These are phyloP conservation scores for Perdita meconis DNA, from an alignment of 2,888 invertebrate genomes.

Conservation along the genomic window DNA sequence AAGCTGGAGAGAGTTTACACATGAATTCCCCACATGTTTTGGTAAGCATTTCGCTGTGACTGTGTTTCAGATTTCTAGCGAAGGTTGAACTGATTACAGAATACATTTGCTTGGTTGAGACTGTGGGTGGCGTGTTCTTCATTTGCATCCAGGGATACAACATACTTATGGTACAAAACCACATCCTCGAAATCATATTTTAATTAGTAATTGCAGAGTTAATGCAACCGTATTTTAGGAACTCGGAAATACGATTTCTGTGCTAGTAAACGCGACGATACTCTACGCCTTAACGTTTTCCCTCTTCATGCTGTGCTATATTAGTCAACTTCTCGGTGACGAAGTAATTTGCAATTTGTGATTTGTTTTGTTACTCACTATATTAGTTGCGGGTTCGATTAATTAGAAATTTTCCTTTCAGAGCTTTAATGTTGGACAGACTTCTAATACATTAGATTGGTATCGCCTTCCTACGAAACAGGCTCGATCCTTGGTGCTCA, in stretches of 20 bases:
- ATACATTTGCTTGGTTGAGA: constrained; percentile 75
- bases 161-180: constrained; percentile 67
- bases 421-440: too few species aligned
- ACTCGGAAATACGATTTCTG: too few species aligned
- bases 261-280: not conserved
- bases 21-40: too few species aligned
- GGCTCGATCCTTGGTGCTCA: not conserved
- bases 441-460: too few species aligned
- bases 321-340: constrained; percentile 60
- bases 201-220: not conserved
- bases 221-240: too few species aligned
- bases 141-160: constrained; percentile 76
- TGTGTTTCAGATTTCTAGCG: constrained; percentile 70
- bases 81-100: constrained; percentile 71
- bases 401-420: too few species aligned
- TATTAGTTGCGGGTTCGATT: too few species aligned
- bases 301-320: constrained; percentile 62
- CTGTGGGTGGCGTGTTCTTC: constrained; percentile 74
- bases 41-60: not conserved
- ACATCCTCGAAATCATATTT: not conserved
- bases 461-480: too few species aligned
- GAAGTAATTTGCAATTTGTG: constrained; percentile 46
- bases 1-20: too few species aligned
- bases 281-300: constrained; percentile 17
- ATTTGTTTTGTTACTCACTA: too few species aligned